phyloP scores from a whole-genome alignment of 2,888 invertebrate genomes.

The Willowsia nigromaculata region DNA sequence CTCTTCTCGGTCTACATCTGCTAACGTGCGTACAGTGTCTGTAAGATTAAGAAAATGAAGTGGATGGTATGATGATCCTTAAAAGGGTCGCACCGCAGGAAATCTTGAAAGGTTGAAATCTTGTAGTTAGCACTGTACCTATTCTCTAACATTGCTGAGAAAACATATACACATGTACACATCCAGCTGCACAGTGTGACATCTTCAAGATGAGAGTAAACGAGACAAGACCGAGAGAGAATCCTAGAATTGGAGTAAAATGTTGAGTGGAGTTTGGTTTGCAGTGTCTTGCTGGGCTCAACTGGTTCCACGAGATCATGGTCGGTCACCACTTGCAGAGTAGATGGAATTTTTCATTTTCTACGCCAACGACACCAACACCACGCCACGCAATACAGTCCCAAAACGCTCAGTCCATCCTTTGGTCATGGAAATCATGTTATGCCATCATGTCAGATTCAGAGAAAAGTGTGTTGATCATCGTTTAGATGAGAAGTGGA shows the following conservation, averaged over 20 bases:
- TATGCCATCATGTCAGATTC: background rate
- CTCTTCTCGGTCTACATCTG: slow-evolving; percentile 10
- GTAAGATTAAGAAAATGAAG: background rate
- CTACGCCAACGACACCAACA: background rate
- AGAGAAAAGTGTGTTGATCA: background rate
- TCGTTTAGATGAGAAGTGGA: background rate
- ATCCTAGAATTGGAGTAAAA: slow-evolving; percentile 25
- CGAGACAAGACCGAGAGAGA: background rate
- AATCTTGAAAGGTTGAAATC: slow-evolving; percentile 34
- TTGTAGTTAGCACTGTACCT: background rate
- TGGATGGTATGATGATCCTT: slow-evolving; percentile 30
- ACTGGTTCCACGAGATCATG: slow-evolving; percentile 13
- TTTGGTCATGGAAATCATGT: slow-evolving; percentile 37
- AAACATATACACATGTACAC: background rate
- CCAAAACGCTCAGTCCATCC: background rate
- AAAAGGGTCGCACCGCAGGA: slow-evolving; percentile 54
- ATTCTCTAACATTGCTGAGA: background rate
- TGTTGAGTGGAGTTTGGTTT: slow-evolving; percentile 13
- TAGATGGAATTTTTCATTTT: slow-evolving; percentile 11
- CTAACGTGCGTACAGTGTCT: background rate
- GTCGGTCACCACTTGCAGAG: slow-evolving; percentile 9
- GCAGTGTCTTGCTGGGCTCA: slow-evolving; percentile 22
- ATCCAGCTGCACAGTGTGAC: slow-evolving; percentile 59
- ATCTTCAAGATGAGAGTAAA: background rate
- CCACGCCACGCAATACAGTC: background rate